These are phyloP conservation scores for Petrophora chlorosata DNA, from an alignment of 2,888 invertebrate genomes.

Conservation along the genomic window DNA sequence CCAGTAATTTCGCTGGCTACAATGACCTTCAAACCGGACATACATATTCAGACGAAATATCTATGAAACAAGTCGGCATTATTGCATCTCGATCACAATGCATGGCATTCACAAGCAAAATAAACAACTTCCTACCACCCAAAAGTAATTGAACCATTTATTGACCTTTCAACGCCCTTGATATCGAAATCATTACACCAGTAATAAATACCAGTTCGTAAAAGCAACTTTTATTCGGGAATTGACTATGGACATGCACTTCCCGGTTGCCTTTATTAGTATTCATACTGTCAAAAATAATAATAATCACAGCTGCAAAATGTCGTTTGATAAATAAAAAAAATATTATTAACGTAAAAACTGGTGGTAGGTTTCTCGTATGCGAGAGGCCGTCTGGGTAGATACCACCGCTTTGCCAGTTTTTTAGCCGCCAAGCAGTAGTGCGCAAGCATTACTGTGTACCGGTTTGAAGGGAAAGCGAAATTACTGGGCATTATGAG, in stretches of 20 bases:
- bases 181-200: slow-evolving; percentile 28
- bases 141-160: slow-evolving; percentile 41
- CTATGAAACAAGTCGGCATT: background rate
- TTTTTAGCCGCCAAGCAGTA: too few relatives aligned
- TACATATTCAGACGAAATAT: background rate
- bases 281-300: slow-evolving; percentile 26
- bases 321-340: too few relatives aligned
- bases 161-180: slow-evolving; percentile 44
- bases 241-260: slow-evolving; percentile 42
- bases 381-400: too few relatives aligned
- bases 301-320: slow-evolving; percentile 1
- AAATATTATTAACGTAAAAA: too few relatives aligned
- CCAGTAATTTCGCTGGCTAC: too few relatives aligned
- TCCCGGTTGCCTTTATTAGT: slow-evolving; percentile 43
- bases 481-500: too few relatives aligned
- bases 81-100: slow-evolving; percentile 14
- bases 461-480: too few relatives aligned
- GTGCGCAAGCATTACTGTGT: too few relatives aligned
- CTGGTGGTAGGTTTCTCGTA: too few relatives aligned
- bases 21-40: too few relatives aligned
- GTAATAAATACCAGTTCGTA: slow-evolving; percentile 28
- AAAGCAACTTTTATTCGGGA: slow-evolving; percentile 26
- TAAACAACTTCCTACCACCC: slow-evolving; percentile 34
- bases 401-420: too few relatives aligned
- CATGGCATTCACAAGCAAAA: slow-evolving; percentile 26